Conservation (phyloP, 2,888 invertebrate species). For the Hirtodrosophila alboralis region DNA sequence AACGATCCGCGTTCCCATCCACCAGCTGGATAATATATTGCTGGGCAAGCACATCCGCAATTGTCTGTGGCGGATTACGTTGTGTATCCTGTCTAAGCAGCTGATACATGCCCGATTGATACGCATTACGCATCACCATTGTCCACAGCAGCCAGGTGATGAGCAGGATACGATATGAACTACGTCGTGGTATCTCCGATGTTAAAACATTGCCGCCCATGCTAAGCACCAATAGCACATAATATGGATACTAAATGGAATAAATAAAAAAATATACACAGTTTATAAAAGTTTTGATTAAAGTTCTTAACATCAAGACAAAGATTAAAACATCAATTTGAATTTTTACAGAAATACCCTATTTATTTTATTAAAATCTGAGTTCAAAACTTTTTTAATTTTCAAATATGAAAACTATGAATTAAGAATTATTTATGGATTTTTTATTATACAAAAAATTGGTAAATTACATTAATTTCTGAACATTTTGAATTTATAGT, state of each 20-base stretch:
- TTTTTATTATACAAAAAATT: no score
- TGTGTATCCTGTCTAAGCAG: constrained; percentile 68
- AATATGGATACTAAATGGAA: constrained; percentile 47
- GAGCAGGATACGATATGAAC: constrained; percentile 67
- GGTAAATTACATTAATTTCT: no score
- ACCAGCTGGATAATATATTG: constrained; percentile 62
- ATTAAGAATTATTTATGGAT: no score
- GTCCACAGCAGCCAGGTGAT: constrained; percentile 70
- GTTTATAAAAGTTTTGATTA: no score
- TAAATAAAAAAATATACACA: no score
- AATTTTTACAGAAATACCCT: no score
- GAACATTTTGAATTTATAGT: no score
- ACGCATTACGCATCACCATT: constrained; percentile 73
- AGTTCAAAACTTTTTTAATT: no score
- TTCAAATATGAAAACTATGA: no score
- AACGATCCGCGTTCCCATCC: constrained; percentile 52
- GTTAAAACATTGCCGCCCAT: constrained; percentile 56
- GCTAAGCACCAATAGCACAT: constrained; percentile 57
- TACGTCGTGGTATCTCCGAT: constrained; percentile 50
- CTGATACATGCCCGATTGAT: constrained; percentile 79
- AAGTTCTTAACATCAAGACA: no score
- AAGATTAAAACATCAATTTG: no score
- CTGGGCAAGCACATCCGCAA: constrained; percentile 61
- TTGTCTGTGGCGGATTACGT: constrained; percentile 71
- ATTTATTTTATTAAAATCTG: no score